A percentile compares a stretch with the other conserved stretches of the same genome.
Conservation (phyloP, 2,797 vertebrate genomes). For the Mionectes olivaceus region DNA sequence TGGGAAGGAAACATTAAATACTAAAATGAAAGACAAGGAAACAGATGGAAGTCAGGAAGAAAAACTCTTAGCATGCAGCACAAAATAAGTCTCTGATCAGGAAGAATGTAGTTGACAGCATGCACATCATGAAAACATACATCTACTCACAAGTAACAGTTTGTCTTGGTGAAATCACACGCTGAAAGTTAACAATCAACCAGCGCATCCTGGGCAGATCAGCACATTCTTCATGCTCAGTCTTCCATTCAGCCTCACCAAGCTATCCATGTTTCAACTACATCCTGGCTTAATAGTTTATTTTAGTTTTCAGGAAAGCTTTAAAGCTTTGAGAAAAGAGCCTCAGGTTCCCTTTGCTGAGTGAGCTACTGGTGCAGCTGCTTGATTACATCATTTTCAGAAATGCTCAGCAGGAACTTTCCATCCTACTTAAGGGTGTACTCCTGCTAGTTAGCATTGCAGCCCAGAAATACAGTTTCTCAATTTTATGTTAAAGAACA, state of each 20-base stretch:
- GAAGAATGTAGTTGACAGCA: neutral
- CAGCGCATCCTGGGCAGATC: neutral
- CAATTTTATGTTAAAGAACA: neutral
- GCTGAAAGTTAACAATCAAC: neutral
- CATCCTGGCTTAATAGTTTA: neutral
- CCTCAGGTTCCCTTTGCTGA: neutral
- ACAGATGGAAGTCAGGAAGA: neutral
- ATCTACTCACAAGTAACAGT: neutral
- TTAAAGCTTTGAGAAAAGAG: neutral
- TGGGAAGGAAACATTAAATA: neutral
- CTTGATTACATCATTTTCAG: slow-evolving; percentile 25
- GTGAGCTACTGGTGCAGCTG: slow-evolving; percentile 32
- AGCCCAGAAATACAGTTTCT: neutral
- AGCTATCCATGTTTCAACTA: neutral
- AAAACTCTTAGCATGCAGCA: neutral
- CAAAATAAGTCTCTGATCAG: neutral
- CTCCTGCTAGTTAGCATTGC: neutral
- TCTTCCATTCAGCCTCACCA: neutral
- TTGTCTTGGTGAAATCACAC: neutral
- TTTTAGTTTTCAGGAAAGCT: neutral
- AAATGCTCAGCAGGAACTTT: neutral
- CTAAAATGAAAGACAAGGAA: neutral
- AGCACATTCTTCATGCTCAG: slow-evolving; percentile 32
- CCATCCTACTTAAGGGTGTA: neutral
- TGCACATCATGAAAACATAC: neutral